Percentiles rank a stretch among this genome's conserved stretches.
These are phyloP conservation scores for Drosophila pseudoobscura DNA, from an alignment of 1,140 invertebrate genomes.

Conservation along the genomic window DNA sequence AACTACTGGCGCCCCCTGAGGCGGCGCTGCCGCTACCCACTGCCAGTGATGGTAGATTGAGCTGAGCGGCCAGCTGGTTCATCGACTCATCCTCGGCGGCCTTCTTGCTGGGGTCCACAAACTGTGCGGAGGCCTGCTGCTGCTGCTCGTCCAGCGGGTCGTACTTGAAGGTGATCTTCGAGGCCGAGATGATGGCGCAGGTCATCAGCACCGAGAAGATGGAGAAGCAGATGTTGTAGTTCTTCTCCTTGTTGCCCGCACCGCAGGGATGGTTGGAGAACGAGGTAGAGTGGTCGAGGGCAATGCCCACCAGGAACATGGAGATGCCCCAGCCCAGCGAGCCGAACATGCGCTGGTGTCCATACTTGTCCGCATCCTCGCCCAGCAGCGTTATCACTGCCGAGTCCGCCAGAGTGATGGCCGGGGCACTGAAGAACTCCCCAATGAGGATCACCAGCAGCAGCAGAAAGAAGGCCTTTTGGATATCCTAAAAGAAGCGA, in stretches of 20 bases:
- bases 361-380: slow-evolving; percentile 96
- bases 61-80: slow-evolving; percentile 90
- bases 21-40: slow-evolving; percentile 74
- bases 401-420: slow-evolving; percentile 97
- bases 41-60: slow-evolving; percentile 89
- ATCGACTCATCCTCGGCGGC: slow-evolving; percentile 90
- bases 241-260: slow-evolving; percentile 94
- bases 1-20: slow-evolving; percentile 82
- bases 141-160: slow-evolving; percentile 84
- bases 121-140: slow-evolving; percentile 52
- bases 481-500: slow-evolving; percentile 88
- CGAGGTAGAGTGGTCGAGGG: slow-evolving; percentile 97
- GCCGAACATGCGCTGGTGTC: slow-evolving; percentile 99
- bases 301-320: slow-evolving; percentile 99
- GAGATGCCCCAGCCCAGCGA: slow-evolving; percentile 98
- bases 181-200: slow-evolving; percentile 95
- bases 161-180: slow-evolving; percentile 93
- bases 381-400: slow-evolving; percentile 95
- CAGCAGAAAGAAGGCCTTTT: slow-evolving; percentile 97
- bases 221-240: slow-evolving; percentile 99
- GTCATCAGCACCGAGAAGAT: slow-evolving; percentile 99
- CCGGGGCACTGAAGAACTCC: slow-evolving; percentile 98
- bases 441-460: slow-evolving; percentile 96
- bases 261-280: slow-evolving; percentile 96
- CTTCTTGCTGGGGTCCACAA: slow-evolving; percentile 82